Evolutionary conservation across 2,888 invertebrate species (phyloP), one percentile per base, ranked within the genome.

Genomic region (Norana najaformis): DNA sequence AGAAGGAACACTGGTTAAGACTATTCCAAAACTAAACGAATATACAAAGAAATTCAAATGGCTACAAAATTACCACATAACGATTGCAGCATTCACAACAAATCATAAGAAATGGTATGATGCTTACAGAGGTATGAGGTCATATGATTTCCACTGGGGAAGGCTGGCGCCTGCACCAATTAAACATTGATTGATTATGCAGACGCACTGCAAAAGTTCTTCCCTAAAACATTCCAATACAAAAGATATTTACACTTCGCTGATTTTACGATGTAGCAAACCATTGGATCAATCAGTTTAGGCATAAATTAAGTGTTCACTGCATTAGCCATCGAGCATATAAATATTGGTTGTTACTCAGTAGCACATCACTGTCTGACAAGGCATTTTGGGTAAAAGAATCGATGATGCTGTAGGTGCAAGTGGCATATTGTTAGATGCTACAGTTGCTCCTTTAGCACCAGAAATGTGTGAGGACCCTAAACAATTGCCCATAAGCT

Each of bases 161-260:
- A 98, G 94, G 90, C 97, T 96, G 89, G 96, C 95, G 90, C 96
- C 96, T 36, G 95, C 94, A 90, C 96, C 97, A 4, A 96, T 96
- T 91, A 97, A 93, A 88, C 96, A 95, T 20, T 96, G 96, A 89
- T 96, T 95, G 0, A 98, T 95, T 36, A 97, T 96, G 92, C 96
- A 96, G 92, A 98, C 95, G 89, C 96, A 96, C 83, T 96, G 95
- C 89, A 96, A 95, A 88, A 97, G 95, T 90, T 97, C 96, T 91
- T 97, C 97, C 89, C 97, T 96, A 93, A n/a, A 94, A 94, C 11
- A 38, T 37, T 34, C n/a, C 30, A 30, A 69, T 6, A n/a, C n/a
- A 30, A n/a, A 69, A 11, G 69, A 11, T n/a, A 69, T 30, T 30
- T 69, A 69, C 30, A 69, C 69, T n/a, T n/a, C 4, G 11, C 69